phyloP scores from a whole-genome alignment of 1,140 invertebrate species.

The Philaenus spumarius region DNA sequence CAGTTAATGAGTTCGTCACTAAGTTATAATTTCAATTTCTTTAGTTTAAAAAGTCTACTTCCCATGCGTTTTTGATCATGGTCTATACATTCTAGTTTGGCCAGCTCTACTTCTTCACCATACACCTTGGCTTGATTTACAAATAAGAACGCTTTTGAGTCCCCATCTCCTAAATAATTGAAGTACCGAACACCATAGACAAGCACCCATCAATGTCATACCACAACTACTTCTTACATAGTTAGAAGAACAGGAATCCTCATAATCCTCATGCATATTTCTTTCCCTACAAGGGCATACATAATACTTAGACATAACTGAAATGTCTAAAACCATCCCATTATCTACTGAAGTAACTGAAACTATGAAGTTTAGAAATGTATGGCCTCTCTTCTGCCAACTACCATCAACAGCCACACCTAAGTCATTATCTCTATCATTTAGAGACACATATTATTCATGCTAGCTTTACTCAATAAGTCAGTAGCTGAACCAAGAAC shows the following conservation, averaged over 20 bases:
- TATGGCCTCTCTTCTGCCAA: too few relatives aligned
- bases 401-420: constrained; percentile 20
- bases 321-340: constrained; percentile 19
- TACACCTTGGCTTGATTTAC: too few relatives aligned
- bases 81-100: constrained; percentile 26
- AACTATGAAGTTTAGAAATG: constrained; percentile 24
- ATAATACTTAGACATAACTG: too few relatives aligned
- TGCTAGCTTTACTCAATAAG: background rate
- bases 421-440: constrained; percentile 5
- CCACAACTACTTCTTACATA: constrained; percentile 23
- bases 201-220: constrained; percentile 21
- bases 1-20: constrained; percentile 18
- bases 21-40: background rate
- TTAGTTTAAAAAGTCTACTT: background rate
- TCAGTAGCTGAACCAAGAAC: background rate
- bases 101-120: constrained; percentile 20
- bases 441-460: background rate
- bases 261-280: too few relatives aligned
- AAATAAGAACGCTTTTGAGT: too few relatives aligned
- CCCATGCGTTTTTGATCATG: constrained; percentile 22
- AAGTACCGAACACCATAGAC: background rate
- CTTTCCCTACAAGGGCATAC: too few relatives aligned
- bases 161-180: constrained; percentile 9
- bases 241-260: constrained; percentile 22
- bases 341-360: constrained; percentile 3